These are phyloP conservation scores for Rallus crepitans DNA, from an alignment of 2,797 vertebrate genomes.

Conservation along the genomic window DNA sequence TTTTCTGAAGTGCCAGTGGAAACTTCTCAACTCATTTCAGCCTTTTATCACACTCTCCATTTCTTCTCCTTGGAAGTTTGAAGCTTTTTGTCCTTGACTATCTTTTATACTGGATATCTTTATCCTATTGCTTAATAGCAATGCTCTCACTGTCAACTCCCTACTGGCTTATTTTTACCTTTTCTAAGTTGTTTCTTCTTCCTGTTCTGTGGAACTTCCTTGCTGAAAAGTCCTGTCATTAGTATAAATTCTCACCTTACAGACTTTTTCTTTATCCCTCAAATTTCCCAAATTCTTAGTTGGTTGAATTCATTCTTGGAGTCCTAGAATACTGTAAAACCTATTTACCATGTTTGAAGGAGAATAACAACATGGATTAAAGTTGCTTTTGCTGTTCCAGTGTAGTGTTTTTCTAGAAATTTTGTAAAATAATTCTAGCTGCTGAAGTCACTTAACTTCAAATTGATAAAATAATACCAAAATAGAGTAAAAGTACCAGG, in stretches of 20 bases:
- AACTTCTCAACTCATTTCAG: background rate
- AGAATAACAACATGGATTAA: background rate
- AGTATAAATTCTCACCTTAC: background rate
- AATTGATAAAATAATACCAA: background rate
- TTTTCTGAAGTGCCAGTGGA: background rate
- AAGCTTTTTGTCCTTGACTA: background rate
- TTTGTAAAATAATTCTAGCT: background rate
- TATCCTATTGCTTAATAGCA: background rate
- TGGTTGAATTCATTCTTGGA: background rate
- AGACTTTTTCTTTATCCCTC: background rate
- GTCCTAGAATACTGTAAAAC: background rate
- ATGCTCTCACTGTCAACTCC: background rate
- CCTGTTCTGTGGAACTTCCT: background rate
- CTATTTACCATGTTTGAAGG: background rate
- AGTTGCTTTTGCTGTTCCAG: background rate
- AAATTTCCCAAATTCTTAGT: background rate
- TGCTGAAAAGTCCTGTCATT: background rate
- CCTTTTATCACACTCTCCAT: background rate
- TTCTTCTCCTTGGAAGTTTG: background rate
- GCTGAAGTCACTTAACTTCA: background rate
- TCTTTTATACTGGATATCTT: background rate
- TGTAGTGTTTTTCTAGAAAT: background rate
- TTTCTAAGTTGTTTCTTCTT: background rate
- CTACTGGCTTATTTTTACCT: background rate
- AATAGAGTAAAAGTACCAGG: background rate